Conservation (phyloP, 2,113 vertebrate species). For the Phalacrocorax pelagicus region DNA sequence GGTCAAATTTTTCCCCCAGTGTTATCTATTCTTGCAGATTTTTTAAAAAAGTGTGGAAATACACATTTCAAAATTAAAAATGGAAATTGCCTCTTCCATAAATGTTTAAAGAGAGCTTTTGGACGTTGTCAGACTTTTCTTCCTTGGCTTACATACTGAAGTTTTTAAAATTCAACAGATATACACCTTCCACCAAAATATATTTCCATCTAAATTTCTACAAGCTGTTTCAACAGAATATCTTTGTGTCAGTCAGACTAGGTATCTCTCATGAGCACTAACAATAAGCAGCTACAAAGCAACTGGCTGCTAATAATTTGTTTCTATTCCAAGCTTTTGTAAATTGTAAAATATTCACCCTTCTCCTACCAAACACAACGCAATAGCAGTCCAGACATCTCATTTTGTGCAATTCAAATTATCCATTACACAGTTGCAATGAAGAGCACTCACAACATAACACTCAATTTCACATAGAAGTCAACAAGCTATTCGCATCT, state of each 20-base stretch:
- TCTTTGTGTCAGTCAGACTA: neutral
- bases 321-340: neutral
- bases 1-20: neutral
- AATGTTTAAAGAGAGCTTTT: neutral
- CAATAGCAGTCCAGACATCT: constrained; percentile 32
- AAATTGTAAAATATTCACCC: constrained; percentile 1
- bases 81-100: neutral
- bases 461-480: neutral
- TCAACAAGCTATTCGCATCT: neutral
- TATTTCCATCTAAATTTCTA: neutral
- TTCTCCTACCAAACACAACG: constrained; percentile 19
- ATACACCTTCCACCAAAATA: neutral
- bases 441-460: neutral
- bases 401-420: constrained; percentile 24
- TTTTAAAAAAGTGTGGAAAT: neutral
- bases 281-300: neutral
- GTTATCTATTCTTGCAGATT: neutral
- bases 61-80: neutral
- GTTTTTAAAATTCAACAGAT: neutral
- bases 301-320: neutral
- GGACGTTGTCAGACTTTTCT: neutral
- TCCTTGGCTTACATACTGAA: neutral
- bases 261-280: neutral
- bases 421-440: neutral
- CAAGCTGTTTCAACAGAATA: neutral